Percentiles rank a stretch among this genome's conserved stretches.
Evolutionary conservation across 2,113 vertebrate genomes (phyloP).

Genomic region (Gobiocypris rarus): DNA sequence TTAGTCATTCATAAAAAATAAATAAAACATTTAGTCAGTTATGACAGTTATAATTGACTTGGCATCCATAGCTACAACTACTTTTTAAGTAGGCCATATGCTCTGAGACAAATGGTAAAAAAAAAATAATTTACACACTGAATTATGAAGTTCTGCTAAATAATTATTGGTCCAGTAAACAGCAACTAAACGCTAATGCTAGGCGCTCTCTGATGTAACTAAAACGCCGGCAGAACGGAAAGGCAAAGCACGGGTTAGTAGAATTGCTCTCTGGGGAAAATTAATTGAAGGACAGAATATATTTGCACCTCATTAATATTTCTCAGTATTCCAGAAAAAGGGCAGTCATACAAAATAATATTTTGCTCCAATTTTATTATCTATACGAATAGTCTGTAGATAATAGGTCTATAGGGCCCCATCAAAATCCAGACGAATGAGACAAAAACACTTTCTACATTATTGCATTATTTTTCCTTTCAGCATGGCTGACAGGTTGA

Average conservation of each 20-base stretch:
- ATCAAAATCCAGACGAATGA: background rate
- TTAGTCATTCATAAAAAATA: no score
- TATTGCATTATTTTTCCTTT: background rate
- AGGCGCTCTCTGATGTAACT: conserved; percentile 17
- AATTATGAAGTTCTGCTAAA: background rate
- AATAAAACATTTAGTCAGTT: no score
- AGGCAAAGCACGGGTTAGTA: background rate
- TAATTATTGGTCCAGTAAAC: background rate
- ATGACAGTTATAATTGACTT: no score
- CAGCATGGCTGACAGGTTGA: background rate
- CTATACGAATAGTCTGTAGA: background rate
- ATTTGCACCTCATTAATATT: conserved; percentile 37
- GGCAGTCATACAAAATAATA: background rate
- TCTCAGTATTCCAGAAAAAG: background rate
- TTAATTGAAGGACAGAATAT: conserved; percentile 42
- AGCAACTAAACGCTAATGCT: background rate
- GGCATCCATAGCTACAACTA: no score
- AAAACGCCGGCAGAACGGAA: background rate
- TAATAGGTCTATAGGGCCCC: background rate
- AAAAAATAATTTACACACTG: background rate
- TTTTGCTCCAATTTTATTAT: background rate
- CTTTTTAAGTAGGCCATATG: no score
- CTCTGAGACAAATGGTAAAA: no score
- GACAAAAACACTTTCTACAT: background rate
- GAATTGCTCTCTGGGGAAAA: conserved; percentile 16